A percentile compares a stretch with the other conserved stretches of the same genome.
These are phyloP conservation scores for Odontamblyopus rebecca DNA, from an alignment of 2,797 vertebrate species.

Conservation along the genomic window DNA sequence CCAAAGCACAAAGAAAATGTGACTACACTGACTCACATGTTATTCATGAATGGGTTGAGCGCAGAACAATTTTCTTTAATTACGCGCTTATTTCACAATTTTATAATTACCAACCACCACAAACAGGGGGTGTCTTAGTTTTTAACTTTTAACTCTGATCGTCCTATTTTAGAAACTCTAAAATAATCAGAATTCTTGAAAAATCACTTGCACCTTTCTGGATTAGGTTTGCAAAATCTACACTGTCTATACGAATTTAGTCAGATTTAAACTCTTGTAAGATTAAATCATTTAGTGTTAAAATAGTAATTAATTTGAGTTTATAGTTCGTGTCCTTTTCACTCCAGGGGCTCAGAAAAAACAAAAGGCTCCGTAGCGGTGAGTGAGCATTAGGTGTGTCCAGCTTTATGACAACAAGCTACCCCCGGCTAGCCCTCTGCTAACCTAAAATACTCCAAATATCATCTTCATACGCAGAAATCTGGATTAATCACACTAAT, in stretches of 20 bases:
- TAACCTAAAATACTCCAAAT: conserved; percentile 12
- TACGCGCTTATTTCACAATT: too few species aligned
- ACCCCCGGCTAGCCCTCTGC: conserved; percentile 28
- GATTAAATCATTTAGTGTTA: neutral
- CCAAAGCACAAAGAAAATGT: too few species aligned
- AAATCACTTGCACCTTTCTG: neutral
- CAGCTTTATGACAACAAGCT: conserved; percentile 31
- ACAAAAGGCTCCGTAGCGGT: conserved; percentile 25
- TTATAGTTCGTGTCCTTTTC: neutral
- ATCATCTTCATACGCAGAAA: neutral
- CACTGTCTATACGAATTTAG: neutral
- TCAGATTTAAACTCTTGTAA: neutral
- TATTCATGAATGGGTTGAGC: too few species aligned
- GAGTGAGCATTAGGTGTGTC: conserved; percentile 62
- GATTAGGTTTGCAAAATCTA: neutral
- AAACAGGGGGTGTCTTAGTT: too few species aligned
- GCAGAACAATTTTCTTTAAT: too few species aligned
- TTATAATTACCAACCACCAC: too few species aligned
- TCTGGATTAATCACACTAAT: rapidly evolving
- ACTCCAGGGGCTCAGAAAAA: conserved; percentile 60
- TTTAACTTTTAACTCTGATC: too few species aligned
- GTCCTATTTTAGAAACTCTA: too few species aligned
- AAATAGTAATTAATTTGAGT: neutral
- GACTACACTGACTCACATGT: too few species aligned
- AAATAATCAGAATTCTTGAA: too few species aligned